Evolutionary conservation across 2,797 vertebrate genomes (phyloP).

Genomic region (Florisuga fusca): DNA sequence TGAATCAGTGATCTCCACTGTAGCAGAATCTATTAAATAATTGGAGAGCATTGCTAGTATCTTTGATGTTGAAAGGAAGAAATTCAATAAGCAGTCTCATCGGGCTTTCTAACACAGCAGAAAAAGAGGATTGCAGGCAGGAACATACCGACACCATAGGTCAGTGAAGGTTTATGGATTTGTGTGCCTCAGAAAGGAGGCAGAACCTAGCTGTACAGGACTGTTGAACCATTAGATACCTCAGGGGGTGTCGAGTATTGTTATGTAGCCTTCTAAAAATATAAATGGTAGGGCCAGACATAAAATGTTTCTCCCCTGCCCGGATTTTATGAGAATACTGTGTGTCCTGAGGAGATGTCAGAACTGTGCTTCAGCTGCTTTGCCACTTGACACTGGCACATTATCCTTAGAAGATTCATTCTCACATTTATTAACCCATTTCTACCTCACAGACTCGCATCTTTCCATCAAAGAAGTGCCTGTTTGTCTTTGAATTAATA

Average conservation of each 20-base stretch:
- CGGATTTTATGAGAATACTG: slow-evolving; percentile 1
- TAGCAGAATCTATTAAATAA: slow-evolving; percentile 79
- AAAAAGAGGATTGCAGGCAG: slow-evolving; percentile 64
- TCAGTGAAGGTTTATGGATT: slow-evolving; percentile 65
- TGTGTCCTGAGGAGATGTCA: slow-evolving; percentile 51
- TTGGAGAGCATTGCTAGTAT: slow-evolving; percentile 68
- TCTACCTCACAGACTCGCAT: background rate
- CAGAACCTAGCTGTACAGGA: slow-evolving; percentile 44
- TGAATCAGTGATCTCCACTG: slow-evolving; percentile 66
- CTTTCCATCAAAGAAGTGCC: slow-evolving; percentile 18
- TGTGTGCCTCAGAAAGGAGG: slow-evolving; percentile 49
- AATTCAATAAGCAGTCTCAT: slow-evolving; percentile 75
- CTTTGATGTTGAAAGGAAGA: slow-evolving; percentile 75
- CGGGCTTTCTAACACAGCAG: slow-evolving; percentile 72
- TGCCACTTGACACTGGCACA: slow-evolving; percentile 16
- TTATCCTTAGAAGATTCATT: slow-evolving; percentile 45
- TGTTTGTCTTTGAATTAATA: slow-evolving; percentile 53
- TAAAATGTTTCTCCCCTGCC: slow-evolving; percentile 49
- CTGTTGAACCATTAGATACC: slow-evolving; percentile 69
- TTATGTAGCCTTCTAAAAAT: slow-evolving; percentile 72
- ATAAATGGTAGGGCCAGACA: slow-evolving; percentile 60
- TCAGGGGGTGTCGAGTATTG: slow-evolving; percentile 55
- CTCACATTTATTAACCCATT: slow-evolving; percentile 55
- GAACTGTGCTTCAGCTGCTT: slow-evolving; percentile 22
- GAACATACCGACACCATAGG: slow-evolving; percentile 59